Evolutionary conservation across 2,113 vertebrate genomes (phyloP).

Genomic region (Antechinus flavipes): DNA sequence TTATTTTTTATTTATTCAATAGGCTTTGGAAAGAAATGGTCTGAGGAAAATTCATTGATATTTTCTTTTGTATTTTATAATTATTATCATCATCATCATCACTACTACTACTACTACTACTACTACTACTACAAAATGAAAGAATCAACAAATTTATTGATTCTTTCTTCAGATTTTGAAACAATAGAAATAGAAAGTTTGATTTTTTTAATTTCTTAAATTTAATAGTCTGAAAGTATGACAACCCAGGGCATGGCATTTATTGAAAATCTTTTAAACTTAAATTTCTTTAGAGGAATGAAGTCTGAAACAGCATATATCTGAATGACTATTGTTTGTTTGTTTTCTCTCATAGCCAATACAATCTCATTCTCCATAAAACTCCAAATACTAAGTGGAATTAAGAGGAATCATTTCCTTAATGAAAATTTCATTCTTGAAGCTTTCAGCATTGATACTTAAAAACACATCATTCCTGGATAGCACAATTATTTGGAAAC

Average conservation of each 20-base stretch:
- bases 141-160: slow-evolving; percentile 23
- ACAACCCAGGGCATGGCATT: slow-evolving; percentile 24
- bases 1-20: slow-evolving; percentile 3
- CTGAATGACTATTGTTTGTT: slow-evolving; percentile 29
- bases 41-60: background rate
- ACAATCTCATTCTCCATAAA: background rate
- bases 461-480: background rate
- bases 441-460: background rate
- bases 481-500: background rate
- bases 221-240: slow-evolving; percentile 35
- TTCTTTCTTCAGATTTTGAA: slow-evolving; percentile 5
- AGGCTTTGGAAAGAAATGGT: background rate
- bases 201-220: slow-evolving; percentile 9
- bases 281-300: slow-evolving; percentile 14
- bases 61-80: background rate
- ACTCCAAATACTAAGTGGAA: background rate
- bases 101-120: background rate
- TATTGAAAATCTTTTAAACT: slow-evolving; percentile 15
- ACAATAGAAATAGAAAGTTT: slow-evolving; percentile 41
- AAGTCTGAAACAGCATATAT: slow-evolving; percentile 30
- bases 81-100: background rate
- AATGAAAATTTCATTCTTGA: background rate
- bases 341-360: background rate
- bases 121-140: slow-evolving; percentile 35
- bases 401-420: background rate